phyloP scores from a whole-genome alignment of 2,797 vertebrate genomes.

The Silurus lanzhouensis region DNA sequence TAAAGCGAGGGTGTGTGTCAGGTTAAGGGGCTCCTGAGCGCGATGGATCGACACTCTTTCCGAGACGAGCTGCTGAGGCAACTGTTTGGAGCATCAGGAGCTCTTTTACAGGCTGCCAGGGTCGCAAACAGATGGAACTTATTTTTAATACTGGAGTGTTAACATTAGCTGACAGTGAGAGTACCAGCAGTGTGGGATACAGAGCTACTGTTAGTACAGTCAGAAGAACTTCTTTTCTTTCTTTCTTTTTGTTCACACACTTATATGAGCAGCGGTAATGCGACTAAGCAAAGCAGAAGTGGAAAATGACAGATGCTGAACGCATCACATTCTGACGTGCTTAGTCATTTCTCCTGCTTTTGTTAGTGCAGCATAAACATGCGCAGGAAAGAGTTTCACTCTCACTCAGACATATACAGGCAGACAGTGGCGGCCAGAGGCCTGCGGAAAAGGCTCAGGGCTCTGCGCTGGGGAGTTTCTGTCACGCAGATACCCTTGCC shows the following conservation, averaged over 20 bases:
- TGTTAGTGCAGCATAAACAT: not conserved
- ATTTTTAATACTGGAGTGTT: conserved; percentile 24
- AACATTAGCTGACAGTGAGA: conserved; percentile 16
- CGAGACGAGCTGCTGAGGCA: conserved; percentile 3
- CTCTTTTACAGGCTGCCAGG: conserved; percentile 21
- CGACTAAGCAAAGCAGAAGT: conserved; percentile 28
- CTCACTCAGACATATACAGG: conserved; percentile 10
- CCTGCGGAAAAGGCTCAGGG: conserved; percentile 54
- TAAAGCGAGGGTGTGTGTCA: conserved; percentile 13
- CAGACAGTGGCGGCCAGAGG: conserved; percentile 50
- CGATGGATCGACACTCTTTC: not conserved
- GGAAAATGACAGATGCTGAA: conserved; percentile 46
- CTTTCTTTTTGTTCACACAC: not conserved
- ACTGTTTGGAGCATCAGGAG: conserved; percentile 28
- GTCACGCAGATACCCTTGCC: conserved; percentile 54
- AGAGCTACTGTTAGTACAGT: not conserved
- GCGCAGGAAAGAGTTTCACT: not conserved
- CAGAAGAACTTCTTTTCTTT: not conserved
- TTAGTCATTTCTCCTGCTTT: conserved; percentile 40
- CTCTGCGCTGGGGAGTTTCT: conserved; percentile 51
- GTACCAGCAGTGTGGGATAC: not conserved
- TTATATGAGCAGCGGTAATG: not conserved
- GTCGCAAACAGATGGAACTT: conserved; percentile 14
- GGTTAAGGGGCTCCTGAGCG: conserved; percentile 8
- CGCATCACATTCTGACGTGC: conserved; percentile 45